Conservation (phyloP, 35 echinoderm and acorn worm species). For the Hemicentrotus pulcherrimus region DNA sequence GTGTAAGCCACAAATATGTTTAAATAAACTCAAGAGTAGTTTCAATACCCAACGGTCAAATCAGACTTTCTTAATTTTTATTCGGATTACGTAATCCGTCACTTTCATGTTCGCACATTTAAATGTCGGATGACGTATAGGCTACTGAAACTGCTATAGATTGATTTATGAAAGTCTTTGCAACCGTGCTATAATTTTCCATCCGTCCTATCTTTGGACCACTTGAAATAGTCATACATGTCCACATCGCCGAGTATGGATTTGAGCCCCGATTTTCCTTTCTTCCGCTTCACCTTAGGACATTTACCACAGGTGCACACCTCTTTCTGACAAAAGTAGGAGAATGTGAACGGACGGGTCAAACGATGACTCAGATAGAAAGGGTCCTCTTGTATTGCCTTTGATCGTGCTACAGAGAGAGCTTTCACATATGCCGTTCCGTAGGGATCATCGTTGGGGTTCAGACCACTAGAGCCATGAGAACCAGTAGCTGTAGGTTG, state of each 20-base stretch:
- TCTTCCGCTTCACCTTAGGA: constrained; percentile 18
- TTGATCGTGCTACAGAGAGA: constrained; percentile 42
- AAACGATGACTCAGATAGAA: constrained; percentile 21
- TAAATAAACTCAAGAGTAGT: too few species aligned
- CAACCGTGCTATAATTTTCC: not conserved
- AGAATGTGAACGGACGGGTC: constrained; percentile 62
- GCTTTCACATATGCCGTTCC: constrained; percentile 58
- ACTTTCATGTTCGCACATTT: too few species aligned
- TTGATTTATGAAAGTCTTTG: not conserved
- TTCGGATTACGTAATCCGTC: too few species aligned
- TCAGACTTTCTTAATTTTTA: too few species aligned
- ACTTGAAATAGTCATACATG: constrained; percentile 63
- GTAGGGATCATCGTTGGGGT: constrained; percentile 46
- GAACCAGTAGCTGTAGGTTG: not conserved
- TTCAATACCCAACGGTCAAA: too few species aligned
- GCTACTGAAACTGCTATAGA: too few species aligned
- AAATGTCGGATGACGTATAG: too few species aligned
- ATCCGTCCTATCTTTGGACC: not conserved
- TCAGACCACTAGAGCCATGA: not conserved
- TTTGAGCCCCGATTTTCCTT: constrained; percentile 43
- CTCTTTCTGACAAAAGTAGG: constrained; percentile 56
- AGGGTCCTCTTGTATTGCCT: constrained; percentile 43
- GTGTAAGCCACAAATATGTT: too few species aligned
- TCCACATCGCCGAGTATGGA: constrained; percentile 62
- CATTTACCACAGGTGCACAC: constrained; percentile 36